Percentiles rank a stretch among this genome's conserved stretches.
Evolutionary conservation across 2,113 vertebrate genomes (phyloP).

Genomic region (Bombycilla garrulus): DNA sequence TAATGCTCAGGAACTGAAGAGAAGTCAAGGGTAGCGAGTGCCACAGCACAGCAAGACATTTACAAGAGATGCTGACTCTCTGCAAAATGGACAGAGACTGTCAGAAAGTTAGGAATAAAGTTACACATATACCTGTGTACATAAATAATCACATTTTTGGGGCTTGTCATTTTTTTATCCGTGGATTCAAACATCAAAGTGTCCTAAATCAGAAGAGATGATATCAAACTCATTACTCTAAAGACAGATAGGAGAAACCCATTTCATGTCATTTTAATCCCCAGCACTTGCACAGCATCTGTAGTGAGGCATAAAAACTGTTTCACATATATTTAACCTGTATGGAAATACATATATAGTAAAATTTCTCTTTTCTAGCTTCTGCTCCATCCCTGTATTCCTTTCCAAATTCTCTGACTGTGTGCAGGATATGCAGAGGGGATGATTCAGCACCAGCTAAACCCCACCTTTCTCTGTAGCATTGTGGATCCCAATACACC

Average conservation of each 20-base stretch:
- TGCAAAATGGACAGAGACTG: not conserved
- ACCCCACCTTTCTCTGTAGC: not conserved
- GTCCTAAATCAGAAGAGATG: not conserved
- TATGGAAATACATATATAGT: not conserved
- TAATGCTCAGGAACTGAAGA: not conserved
- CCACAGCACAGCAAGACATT: not conserved
- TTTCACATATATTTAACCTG: not conserved
- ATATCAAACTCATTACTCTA: not conserved
- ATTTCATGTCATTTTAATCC: not conserved
- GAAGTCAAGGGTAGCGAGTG: rapidly evolving
- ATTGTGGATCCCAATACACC: not conserved
- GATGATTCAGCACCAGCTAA: not conserved
- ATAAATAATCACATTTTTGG: not conserved
- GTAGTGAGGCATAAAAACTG: not conserved
- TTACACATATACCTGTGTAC: not conserved
- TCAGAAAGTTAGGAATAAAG: not conserved
- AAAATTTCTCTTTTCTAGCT: not conserved
- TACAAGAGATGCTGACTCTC: not conserved
- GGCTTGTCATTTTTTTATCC: not conserved
- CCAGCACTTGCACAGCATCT: not conserved
- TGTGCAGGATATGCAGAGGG: not conserved
- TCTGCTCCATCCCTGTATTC: not conserved
- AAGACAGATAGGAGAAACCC: not conserved
- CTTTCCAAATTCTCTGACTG: not conserved
- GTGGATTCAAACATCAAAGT: not conserved